Conservation (phyloP, 2,888 invertebrate genomes). For the Perithous albicinctus region DNA sequence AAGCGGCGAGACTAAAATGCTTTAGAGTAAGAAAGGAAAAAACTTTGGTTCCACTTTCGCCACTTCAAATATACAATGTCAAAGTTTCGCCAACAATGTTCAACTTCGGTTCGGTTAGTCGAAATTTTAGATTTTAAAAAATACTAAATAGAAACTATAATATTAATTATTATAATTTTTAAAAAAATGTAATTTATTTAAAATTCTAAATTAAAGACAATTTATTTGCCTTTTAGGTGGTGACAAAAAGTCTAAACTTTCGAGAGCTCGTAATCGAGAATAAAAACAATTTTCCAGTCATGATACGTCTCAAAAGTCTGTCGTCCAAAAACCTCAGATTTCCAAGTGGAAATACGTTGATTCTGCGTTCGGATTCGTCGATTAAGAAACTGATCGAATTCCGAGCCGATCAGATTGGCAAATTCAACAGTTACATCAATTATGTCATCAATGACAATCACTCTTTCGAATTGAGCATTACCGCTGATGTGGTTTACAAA, state of each 20-base stretch:
- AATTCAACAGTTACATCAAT: slow-evolving; percentile 81
- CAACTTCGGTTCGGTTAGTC: slow-evolving; percentile 78
- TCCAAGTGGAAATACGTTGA: slow-evolving; percentile 69
- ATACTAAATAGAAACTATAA: not conserved
- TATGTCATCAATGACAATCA: slow-evolving; percentile 84
- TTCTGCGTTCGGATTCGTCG: slow-evolving; percentile 66
- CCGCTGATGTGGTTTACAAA: slow-evolving; percentile 83
- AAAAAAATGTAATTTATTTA: not conserved
- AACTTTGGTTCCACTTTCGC: slow-evolving; percentile 81
- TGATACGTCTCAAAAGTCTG: slow-evolving; percentile 70
- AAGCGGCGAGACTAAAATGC: not conserved
- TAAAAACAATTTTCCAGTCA: slow-evolving; percentile 82
- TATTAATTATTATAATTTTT: not conserved
- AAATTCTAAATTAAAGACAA: not conserved
- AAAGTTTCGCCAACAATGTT: slow-evolving; percentile 81
- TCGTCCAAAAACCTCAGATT: slow-evolving; percentile 68
- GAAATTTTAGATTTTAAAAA: not conserved
- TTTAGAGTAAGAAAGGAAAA: slow-evolving; percentile 26
- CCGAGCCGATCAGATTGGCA: slow-evolving; percentile 76
- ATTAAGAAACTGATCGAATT: slow-evolving; percentile 69
- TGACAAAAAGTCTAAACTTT: slow-evolving; percentile 75
- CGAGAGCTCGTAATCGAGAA: slow-evolving; percentile 81
- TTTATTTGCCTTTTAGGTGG: slow-evolving; percentile 72
- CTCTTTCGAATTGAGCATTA: slow-evolving; percentile 82
- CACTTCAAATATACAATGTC: slow-evolving; percentile 83